phyloP scores from a whole-genome alignment of 2,888 invertebrate species.

The Celastrina argiolus region DNA sequence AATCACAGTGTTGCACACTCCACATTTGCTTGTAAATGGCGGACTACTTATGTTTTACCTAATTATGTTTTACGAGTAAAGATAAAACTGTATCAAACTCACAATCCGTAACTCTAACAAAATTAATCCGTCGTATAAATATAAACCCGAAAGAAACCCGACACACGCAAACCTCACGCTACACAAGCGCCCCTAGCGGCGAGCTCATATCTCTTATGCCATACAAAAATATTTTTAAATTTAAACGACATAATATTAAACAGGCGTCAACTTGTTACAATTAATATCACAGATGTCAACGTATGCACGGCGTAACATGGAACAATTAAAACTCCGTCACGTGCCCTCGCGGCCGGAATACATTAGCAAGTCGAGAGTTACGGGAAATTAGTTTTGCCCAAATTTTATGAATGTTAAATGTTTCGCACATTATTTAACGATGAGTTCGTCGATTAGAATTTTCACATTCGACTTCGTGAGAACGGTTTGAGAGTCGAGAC shows the following conservation, averaged over 20 bases:
- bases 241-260: not conserved
- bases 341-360: not conserved
- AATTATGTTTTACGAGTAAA: no score
- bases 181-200: no score
- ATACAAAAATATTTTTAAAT: not conserved
- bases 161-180: no score
- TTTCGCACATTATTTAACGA: conserved; percentile 4
- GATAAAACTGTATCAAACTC: no score
- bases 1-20: no score
- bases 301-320: conserved; percentile 4
- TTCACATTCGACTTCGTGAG: not conserved
- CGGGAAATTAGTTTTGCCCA: conserved; percentile 10
- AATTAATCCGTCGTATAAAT: no score
- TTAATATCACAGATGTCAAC: not conserved
- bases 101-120: no score
- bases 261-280: not conserved
- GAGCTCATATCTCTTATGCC: no score
- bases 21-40: no score
- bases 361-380: not conserved
- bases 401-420: conserved; percentile 17
- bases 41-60: no score
- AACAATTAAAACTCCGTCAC: conserved; percentile 21
- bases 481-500: no score
- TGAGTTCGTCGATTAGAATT: not conserved
- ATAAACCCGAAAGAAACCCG: no score